phyloP scores from a whole-genome alignment of 2,113 vertebrate genomes.

The Rhinogobius similis region DNA sequence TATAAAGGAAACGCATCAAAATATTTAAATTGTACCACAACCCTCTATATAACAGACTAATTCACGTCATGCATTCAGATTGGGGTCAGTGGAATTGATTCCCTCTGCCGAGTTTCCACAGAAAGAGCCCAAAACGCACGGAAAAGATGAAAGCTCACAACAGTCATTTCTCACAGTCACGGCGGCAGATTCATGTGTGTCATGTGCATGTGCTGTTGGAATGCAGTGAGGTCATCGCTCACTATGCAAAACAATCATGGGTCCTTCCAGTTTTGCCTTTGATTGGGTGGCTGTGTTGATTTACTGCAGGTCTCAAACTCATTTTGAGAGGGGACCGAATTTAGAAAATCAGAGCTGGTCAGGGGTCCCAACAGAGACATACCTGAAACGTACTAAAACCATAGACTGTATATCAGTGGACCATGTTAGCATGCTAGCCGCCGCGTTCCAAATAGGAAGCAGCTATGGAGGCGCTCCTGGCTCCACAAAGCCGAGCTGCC shows the following conservation, averaged over 20 bases:
- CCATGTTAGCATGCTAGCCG: too few relatives aligned
- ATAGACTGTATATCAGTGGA: too few relatives aligned
- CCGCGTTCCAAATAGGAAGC: too few relatives aligned
- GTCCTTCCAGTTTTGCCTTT: conserved; percentile 8
- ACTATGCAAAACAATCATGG: conserved; percentile 52
- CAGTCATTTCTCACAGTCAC: conserved; percentile 48
- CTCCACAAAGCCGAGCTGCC: too few relatives aligned
- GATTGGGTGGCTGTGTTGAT: conserved; percentile 12
- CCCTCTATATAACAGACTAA: conserved; percentile 64
- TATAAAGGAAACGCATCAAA: too few relatives aligned
- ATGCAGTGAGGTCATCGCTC: conserved; percentile 54
- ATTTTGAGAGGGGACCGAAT: too few relatives aligned
- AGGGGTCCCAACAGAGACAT: too few relatives aligned
- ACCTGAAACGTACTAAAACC: too few relatives aligned
- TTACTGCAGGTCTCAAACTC: too few relatives aligned
- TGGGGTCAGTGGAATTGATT: conserved; percentile 56
- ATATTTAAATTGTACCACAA: conserved; percentile 22
- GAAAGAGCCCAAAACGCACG: conserved; percentile 26
- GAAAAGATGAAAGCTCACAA: conserved; percentile 46
- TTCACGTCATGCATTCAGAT: conserved; percentile 67
- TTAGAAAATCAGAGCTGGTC: too few relatives aligned
- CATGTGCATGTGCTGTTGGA: conserved; percentile 47
- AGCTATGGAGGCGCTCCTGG: too few relatives aligned
- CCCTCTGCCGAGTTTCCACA: conserved; percentile 31
- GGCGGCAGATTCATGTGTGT: conserved; percentile 42